Percentiles rank a stretch among this genome's conserved stretches.
Conservation (phyloP, 2,113 vertebrate species). For the Sitta europaea region DNA sequence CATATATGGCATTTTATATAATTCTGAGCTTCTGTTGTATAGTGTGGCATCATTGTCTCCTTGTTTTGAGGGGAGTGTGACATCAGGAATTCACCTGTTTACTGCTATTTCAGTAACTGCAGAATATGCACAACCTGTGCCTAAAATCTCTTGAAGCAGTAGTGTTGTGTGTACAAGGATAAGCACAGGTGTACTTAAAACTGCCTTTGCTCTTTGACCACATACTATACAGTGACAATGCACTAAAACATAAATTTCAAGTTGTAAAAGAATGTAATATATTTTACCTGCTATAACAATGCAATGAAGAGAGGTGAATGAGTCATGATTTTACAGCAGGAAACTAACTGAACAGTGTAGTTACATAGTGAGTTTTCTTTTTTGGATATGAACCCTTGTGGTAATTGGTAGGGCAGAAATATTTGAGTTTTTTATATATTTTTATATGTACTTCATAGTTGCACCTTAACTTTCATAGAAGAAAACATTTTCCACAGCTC, state of each 20-base stretch:
- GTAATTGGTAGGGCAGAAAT: neutral
- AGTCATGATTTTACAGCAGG: neutral
- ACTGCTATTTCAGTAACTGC: neutral
- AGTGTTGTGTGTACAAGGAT: neutral
- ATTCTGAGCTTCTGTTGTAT: neutral
- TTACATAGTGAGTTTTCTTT: neutral
- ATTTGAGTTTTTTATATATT: neutral
- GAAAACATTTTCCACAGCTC: neutral
- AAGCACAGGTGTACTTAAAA: neutral
- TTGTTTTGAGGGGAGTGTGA: neutral
- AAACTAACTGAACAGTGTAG: neutral
- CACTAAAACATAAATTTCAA: neutral
- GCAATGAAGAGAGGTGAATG: neutral
- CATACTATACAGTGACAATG: neutral
- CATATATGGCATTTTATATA: neutral
- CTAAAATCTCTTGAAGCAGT: neutral
- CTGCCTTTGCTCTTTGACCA: neutral
- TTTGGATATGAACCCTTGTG: neutral
- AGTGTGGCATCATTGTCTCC: accelerated
- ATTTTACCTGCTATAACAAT: neutral
- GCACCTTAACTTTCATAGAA: neutral
- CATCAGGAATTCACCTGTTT: neutral
- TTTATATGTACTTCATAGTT: neutral
- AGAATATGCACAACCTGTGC: neutral
- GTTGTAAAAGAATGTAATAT: neutral